These are phyloP conservation scores for Hydractinia symbiolongicarpus DNA, from an alignment of 30 jellyfish, hydroid and myxozoan species.

Conservation along the genomic window DNA sequence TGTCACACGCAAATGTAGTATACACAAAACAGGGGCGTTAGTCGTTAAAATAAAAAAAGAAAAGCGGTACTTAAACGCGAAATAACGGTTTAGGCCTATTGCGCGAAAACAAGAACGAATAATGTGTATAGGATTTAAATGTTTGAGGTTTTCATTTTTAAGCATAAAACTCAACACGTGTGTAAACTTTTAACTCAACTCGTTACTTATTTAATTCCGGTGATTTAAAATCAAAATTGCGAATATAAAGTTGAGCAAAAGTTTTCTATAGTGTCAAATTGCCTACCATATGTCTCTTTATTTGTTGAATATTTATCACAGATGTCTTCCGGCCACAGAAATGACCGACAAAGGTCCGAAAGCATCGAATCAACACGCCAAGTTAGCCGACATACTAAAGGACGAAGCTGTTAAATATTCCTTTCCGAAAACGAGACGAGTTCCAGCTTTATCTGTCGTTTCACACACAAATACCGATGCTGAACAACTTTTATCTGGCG, in stretches of 20 bases:
- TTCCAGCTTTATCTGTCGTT: constrained; percentile 64
- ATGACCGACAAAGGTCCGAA: constrained; percentile 42
- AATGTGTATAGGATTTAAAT: too few species aligned
- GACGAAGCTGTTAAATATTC: constrained; percentile 53
- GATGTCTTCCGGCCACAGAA: constrained; percentile 70
- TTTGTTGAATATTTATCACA: not conserved
- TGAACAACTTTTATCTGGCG: not conserved
- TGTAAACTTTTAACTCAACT: too few species aligned
- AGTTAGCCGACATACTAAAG: constrained; percentile 61
- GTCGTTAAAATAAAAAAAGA: too few species aligned
- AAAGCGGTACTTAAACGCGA: too few species aligned
- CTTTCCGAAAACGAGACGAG: constrained; percentile 44
- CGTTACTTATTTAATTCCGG: too few species aligned
- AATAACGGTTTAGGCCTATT: too few species aligned
- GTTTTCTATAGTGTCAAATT: not conserved
- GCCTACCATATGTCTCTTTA: not conserved
- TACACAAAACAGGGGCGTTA: too few species aligned
- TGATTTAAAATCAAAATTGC: too few species aligned
- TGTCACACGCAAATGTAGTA: too few species aligned
- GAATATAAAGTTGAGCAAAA: not conserved
- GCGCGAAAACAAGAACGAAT: too few species aligned
- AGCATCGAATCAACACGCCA: constrained; percentile 60
- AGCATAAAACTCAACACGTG: too few species aligned
- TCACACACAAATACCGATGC: constrained; percentile 19
- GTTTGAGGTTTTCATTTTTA: too few species aligned